A percentile compares a stretch with the other conserved stretches of the same genome.
phyloP scores from a whole-genome alignment of 1,140 invertebrate species.

The Nephila pilipes region DNA sequence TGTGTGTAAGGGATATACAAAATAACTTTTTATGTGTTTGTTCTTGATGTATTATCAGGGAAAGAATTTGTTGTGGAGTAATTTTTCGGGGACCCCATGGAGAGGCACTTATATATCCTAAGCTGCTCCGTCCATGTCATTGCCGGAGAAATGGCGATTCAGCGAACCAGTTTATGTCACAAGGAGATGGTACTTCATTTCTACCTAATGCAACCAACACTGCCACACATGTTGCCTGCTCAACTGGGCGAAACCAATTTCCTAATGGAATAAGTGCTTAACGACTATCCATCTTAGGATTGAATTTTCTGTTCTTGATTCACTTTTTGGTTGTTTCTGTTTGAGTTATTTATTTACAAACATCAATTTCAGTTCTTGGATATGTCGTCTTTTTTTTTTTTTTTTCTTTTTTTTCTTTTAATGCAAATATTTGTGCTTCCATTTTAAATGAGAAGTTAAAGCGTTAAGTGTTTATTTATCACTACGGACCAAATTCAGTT shows the following conservation, averaged over 20 bases:
- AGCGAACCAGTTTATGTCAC: conserved; percentile 29
- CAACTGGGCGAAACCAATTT: conserved; percentile 64
- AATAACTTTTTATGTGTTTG: too few species aligned
- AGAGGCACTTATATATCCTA: conserved; percentile 86
- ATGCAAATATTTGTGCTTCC: conserved; percentile 67
- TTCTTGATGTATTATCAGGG: conserved; percentile 82
- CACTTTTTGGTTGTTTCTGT: conserved; percentile 29
- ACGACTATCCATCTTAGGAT: conserved; percentile 46
- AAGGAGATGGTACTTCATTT: conserved; percentile 40
- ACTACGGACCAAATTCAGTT: conserved; percentile 12
- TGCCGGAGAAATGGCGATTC: conserved; percentile 77
- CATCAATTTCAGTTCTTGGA: background rate
- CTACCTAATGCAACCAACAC: conserved; percentile 72
- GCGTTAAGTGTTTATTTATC: background rate
- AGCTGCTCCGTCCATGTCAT: conserved; percentile 85
- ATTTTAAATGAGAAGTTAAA: conserved; percentile 74
- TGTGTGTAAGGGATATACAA: too few species aligned
- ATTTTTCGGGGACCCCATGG: conserved; percentile 87
- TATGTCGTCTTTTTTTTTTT: background rate
- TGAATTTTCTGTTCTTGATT: conserved; percentile 15
- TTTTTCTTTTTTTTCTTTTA: background rate
- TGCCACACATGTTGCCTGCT: conserved; percentile 76
- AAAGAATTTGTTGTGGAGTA: conserved; percentile 87
- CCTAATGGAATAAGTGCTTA: conserved; percentile 75
- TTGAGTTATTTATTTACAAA: conserved; percentile 10